Evolutionary conservation across 2,113 vertebrate genomes (phyloP).

Genomic region (Tetrax tetrax): DNA sequence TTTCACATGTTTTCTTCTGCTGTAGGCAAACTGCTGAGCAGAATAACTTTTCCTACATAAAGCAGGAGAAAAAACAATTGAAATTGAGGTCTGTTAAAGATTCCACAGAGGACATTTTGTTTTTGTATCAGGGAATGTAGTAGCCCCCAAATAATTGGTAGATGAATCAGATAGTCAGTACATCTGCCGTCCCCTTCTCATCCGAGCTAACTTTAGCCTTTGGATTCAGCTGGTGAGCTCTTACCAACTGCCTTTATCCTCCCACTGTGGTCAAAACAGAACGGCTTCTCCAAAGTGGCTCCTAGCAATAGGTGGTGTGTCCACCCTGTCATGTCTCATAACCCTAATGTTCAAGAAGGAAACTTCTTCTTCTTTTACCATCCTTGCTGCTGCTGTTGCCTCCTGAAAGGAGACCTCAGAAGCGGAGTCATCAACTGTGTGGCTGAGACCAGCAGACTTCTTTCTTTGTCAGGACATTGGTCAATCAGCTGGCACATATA

Average conservation of each 20-base stretch:
- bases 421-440: neutral
- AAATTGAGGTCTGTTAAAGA: neutral
- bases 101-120: neutral
- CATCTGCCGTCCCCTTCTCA: neutral
- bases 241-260: neutral
- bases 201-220: neutral
- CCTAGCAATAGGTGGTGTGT: neutral
- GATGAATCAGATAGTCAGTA: neutral
- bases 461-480: neutral
- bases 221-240: neutral
- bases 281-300: accelerated
- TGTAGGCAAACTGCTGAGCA: neutral
- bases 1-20: neutral
- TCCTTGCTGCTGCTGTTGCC: neutral
- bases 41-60: neutral
- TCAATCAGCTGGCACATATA: neutral
- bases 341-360: neutral
- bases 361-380: neutral
- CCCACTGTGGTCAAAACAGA: neutral
- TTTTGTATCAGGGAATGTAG: neutral
- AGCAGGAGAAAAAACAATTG: neutral
- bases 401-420: neutral
- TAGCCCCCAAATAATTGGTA: neutral
- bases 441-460: neutral
- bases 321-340: neutral